Base-by-base conservation (phyloP, 2,113 vertebrate genomes). In the Corvus cornix region DNA sequence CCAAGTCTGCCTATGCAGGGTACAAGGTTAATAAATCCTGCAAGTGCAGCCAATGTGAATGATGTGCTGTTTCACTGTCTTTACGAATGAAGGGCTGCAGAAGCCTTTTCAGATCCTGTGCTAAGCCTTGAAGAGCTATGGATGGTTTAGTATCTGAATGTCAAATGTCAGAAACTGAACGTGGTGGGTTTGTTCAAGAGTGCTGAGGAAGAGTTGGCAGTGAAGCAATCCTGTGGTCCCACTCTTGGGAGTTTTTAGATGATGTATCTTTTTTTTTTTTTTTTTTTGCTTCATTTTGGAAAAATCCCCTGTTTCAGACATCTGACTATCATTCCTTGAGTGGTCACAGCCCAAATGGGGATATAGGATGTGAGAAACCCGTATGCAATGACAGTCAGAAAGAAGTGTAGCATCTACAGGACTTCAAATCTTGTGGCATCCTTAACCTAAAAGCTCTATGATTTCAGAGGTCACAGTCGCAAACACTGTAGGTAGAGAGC, bases 281-380 rank as follows among this genome's bases (percentile, higher is more conserved):
- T 39, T 51, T 85, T 77, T 91, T 77, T 91, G 84, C 87, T 89
- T 95, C 35, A 56, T 63, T 69, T 91, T 52, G 78, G 84, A 76
- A 82, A 91, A 95, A 49, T 84, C n/a, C 56, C 68, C 49, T 2
- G 0, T 79, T 92, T 70, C 51, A 86, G 80, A 48, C 19, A 13
- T 70, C 43, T 41, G 13, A 76, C 33, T 62, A 9, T 84, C 37
- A 66, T 62, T 85, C 62, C 23, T 85, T 23, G 48, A 58, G 43
- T 10, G 13, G 31, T n/a, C 51, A 39, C 1, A 4, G 43, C 51
- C 52, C 59, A 73, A 39, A 66, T 35, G 39, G 19, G 41, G 53
- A 58, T 89, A 56, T 60, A 16, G n/a, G 37, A 48, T 64, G 8
- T 84, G 37, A 87, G 56, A 75, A 88, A 68, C 18, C n/a, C 30